Evolutionary conservation across 2,113 vertebrate species (phyloP).

Genomic region (Solenodon paradoxus): DNA sequence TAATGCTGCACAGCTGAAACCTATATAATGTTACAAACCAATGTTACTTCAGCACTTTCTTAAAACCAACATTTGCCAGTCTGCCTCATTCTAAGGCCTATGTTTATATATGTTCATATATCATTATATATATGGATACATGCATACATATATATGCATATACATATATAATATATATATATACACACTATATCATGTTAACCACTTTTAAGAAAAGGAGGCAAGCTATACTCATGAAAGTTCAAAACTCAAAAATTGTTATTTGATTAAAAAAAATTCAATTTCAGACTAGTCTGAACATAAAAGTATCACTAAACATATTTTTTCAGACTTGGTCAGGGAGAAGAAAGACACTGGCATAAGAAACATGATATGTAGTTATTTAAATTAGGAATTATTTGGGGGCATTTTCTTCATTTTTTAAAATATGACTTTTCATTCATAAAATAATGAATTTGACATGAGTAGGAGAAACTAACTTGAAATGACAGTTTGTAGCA

Average conservation of each 20-base stretch:
- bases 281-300: background rate
- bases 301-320: background rate
- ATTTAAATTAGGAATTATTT: background rate
- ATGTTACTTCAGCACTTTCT: background rate
- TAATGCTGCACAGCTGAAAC: too few relatives aligned
- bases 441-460: background rate
- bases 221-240: background rate
- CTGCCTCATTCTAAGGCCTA: background rate
- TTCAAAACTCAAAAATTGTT: background rate
- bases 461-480: background rate
- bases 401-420: background rate
- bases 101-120: too few relatives aligned
- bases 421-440: background rate
- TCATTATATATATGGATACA: too few relatives aligned
- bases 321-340: background rate
- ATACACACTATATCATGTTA: too few relatives aligned
- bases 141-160: too few relatives aligned
- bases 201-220: background rate
- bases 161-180: too few relatives aligned
- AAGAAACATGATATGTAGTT: background rate
- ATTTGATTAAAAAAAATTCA: background rate
- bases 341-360: background rate
- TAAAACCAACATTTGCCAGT: background rate
- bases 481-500: background rate
- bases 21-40: background rate